Evolutionary conservation across 1,140 invertebrate species (phyloP), one percentile per base, ranked within the genome.

Genomic region (Galleria mellonella): DNA sequence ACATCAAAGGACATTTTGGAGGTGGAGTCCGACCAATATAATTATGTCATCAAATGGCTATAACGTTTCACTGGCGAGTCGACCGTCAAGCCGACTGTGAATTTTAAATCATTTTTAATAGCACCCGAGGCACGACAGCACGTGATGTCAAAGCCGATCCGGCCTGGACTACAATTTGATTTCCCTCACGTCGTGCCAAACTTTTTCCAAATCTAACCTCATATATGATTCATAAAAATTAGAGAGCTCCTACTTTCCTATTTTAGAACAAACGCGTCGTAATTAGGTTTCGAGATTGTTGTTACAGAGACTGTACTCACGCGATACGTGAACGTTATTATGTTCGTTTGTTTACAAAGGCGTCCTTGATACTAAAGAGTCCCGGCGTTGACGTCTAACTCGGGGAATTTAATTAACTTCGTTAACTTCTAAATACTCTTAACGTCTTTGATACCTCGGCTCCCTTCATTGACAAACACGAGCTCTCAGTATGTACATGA

Each of bases 341-440:
- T 74, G 70, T 83, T 68, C 57, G 59, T 65, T 72, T 76, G 69
- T 76, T 71, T 71, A 78, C 72, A 74, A 78, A 78, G 62, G 62
- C 67, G 62, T 72, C 69, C 75, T 78, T 78, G 70, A 71, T 74
- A 68, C 69, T 75, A 69, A 74, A 73, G 67, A 81, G 64, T 63
- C 65, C 53, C 66, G 58, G 55, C 62, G 71, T 67, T 68, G 70
- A 74, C 69, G 67, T 72, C 76, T 72, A 73, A 82, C 76, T 78
- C 68, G 66, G 58, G 65, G 68, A 79, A 81, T 84, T 83, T 84
- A 84, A 84, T 84, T 84, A 84, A 83, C 73, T 84, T 84, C 69
- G 72, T 81, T 85, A 84, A 83, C 74, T 85, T 78, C 72, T 78
- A 85, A 85, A 85, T 75, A 79, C 76, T 84, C 81, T 79, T 83